These are phyloP conservation scores for Dunckerocampus dactyliophorus DNA, from an alignment of 2,113 vertebrate species.

Conservation along the genomic window DNA sequence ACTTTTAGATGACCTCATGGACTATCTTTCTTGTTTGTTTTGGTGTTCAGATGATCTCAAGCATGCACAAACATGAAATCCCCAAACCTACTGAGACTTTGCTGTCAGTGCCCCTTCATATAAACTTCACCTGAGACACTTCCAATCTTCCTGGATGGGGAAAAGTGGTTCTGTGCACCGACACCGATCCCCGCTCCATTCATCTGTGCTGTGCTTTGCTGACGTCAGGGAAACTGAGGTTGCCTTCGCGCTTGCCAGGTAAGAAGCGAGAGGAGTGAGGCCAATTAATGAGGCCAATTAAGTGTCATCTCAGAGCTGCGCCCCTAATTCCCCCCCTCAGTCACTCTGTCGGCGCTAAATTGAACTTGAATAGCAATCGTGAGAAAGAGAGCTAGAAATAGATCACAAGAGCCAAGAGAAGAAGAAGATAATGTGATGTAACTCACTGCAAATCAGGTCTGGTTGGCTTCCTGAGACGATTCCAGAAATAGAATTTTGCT, in stretches of 20 bases:
- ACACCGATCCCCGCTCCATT: too few species aligned
- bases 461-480: slow-evolving; percentile 58
- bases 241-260: slow-evolving; percentile 47
- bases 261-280: slow-evolving; percentile 30
- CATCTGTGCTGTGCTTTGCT: slow-evolving; percentile 1
- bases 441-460: slow-evolving; percentile 57
- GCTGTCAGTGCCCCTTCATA: too few species aligned
- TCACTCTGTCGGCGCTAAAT: slow-evolving; percentile 28
- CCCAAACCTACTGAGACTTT: too few species aligned
- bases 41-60: too few species aligned
- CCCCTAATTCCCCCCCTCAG: slow-evolving; percentile 10
- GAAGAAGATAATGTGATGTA: slow-evolving; percentile 54
- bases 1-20: too few species aligned
- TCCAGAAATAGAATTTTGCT: slow-evolving; percentile 73
- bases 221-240: slow-evolving; percentile 39
- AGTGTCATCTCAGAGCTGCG: slow-evolving; percentile 25
- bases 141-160: too few species aligned
- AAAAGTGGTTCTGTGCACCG: too few species aligned
- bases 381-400: slow-evolving; percentile 43
- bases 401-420: slow-evolving; percentile 32
- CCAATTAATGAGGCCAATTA: slow-evolving; percentile 43
- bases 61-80: too few species aligned
- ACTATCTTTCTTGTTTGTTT: too few species aligned
- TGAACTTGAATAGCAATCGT: slow-evolving; percentile 38
- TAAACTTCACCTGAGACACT: too few species aligned